Base-by-base conservation (phyloP, 1,140 invertebrate genomes). In the Brachionus paranguensis region DNA sequence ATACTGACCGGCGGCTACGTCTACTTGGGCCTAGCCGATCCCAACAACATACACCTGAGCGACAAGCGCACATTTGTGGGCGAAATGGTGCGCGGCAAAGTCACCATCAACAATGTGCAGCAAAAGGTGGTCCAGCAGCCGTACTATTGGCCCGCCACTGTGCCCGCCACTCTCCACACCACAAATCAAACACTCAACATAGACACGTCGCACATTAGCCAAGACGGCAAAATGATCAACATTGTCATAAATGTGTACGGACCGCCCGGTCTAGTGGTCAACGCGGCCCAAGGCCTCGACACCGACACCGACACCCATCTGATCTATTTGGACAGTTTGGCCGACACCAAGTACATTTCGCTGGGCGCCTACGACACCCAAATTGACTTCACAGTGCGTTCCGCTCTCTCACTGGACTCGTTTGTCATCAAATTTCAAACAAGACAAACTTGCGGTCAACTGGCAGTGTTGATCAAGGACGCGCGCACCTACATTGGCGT, bases 371-470 rank as follows among this genome's bases (percentile, higher is more conserved):
- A 33, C 24, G 78, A 81, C 20, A 47, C 33, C 0, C 17, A 68
- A 60, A 60, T 81, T 12, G 78, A 81, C 60, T 81, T 81, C 27
- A 37, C 41, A 47, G 10, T 81, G 7, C 45, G 43, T 24, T 27
- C 33, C 50, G 27, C 53, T 43, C 60, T 17, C 0, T n/a, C 53
- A 27, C 27, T 81, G 1, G 29, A 81, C 10, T 60, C 78, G 50
- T 81, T 81, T 81, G 43, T 65, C n/a, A 47, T 81, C 43, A 81
- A 81, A 81, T 81, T 81, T 81, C 78, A 81, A n/a, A 81, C 78
- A 12, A 43, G 78, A 45, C 78, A 81, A 64, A 47, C n/a, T 0
- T 81, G 78, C 45, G 78, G 78, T 65, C 78, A 60, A 45, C 20
- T 81, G 11, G 29, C 65, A 3, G 33, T 55, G 12, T 68, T 81